phyloP scores from a whole-genome alignment of 2,888 invertebrate genomes.

The Lamproptera curius region DNA sequence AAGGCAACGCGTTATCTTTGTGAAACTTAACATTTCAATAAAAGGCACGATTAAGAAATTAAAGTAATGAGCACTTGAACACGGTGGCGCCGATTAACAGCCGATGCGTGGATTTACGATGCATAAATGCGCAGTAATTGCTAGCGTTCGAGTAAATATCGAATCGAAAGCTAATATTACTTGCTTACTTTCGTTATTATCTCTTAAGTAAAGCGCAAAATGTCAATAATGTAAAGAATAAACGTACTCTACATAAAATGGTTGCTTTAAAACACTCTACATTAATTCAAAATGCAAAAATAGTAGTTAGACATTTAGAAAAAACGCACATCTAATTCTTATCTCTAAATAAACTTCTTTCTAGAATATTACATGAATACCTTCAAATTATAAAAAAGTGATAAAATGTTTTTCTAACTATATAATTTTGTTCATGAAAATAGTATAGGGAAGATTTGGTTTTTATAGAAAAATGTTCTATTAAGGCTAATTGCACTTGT shows the following conservation, averaged over 20 bases:
- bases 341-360: no score
- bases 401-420: no score
- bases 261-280: not conserved
- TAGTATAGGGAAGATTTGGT: no score
- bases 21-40: constrained; percentile 68
- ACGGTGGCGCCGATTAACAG: constrained; percentile 50
- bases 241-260: not conserved
- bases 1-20: constrained; percentile 47
- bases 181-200: not conserved
- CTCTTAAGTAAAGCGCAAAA: not conserved
- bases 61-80: constrained; percentile 58
- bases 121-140: constrained; percentile 46
- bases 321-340: no score
- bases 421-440: no score
- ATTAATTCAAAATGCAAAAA: no score
- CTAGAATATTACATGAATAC: no score
- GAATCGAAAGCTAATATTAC: not conserved
- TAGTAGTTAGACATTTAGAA: no score
- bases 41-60: constrained; percentile 67
- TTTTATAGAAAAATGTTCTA: no score
- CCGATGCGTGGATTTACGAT: constrained; percentile 42
- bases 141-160: constrained; percentile 37
- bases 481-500: no score
- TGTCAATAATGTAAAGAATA: not conserved
- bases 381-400: no score